Evolutionary conservation across 1,140 invertebrate species (phyloP).

Genomic region (Drosophila pruinosa): DNA sequence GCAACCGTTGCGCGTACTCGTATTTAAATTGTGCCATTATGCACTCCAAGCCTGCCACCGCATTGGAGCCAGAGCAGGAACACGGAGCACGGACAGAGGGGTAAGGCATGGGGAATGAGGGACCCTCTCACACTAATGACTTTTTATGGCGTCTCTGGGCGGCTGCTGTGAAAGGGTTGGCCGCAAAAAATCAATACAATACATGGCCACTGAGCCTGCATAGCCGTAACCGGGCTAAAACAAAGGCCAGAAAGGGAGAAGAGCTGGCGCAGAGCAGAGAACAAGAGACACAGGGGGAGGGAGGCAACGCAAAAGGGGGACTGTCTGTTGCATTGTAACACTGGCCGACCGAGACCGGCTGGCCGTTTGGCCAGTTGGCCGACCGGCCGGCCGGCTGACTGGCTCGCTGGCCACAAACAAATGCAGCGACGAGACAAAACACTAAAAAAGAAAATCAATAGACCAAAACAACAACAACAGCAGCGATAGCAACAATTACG

Average conservation of each 20-base stretch:
- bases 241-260: conserved; percentile 43
- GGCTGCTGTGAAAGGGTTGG: conserved; percentile 28
- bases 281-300: background rate
- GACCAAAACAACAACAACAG: conserved; percentile 27
- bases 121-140: conserved; percentile 65
- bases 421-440: conserved; percentile 59
- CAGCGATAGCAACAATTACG: conserved; percentile 11
- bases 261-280: background rate
- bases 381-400: background rate
- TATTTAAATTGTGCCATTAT: conserved; percentile 80
- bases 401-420: conserved; percentile 59
- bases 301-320: background rate
- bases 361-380: background rate
- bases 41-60: conserved; percentile 47
- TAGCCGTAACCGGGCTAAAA: conserved; percentile 44
- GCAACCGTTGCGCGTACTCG: conserved; percentile 52
- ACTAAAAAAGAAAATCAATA: conserved; percentile 42
- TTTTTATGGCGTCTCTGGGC: conserved; percentile 63
- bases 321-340: conserved; percentile 79
- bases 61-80: background rate
- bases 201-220: conserved; percentile 47
- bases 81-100: too few relatives aligned
- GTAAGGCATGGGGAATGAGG: background rate
- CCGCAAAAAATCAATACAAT: conserved; percentile 71
- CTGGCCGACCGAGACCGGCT: conserved; percentile 65